Evolutionary conservation across 1,140 invertebrate genomes (phyloP), one percentile per base, ranked within the genome.

Genomic region (Eueides isabella): DNA sequence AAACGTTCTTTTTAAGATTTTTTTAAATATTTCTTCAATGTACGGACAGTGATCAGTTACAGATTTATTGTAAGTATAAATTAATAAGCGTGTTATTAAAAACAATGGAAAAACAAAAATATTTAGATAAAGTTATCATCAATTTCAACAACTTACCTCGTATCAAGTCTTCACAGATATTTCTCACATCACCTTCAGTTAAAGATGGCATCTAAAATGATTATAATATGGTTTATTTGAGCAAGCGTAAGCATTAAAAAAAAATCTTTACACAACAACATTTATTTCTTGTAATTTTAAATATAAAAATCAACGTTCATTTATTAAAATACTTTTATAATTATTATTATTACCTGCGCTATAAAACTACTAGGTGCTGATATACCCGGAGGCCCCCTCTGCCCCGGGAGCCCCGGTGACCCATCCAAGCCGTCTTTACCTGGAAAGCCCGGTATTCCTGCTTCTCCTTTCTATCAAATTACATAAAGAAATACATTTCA

Each of bases 141-240:
- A 38, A 38, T 16, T 38, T 16, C 61, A 35, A 61, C 31, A 7
- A 19, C 71, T 76, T 71, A 91, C 89, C 85, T 83, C 83, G 84
- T 11, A 91, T 80, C 55, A 91, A 74, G 65, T 82, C 84, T 67
- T 89, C 84, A 61, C 89, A 91, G 61, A 91, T 86, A 71, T 85
- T 87, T 35, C 85, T 80, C 11, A 91, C 79, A 29, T 88, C 87
- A 16, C 28, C 66, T 77, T 91, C 89, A 2, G 86, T 77, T 67
- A 89, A 65, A 11, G 81, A 82, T 12, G 80, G 81, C 16, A 38
- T 12, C 87, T 89, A 74, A 70, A 84, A 85, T 7, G 6, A 63
- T 7, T 7, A 31, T 12, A 63, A 55, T 55, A 72, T 26, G 68
- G 29, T 72, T 48, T n/a, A n/a, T n/a, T n/a, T n/a, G n/a, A n/a